Evolutionary conservation across 2,113 vertebrate species (phyloP), one percentile per base, ranked within the genome.

Genomic region (human (Homo sapiens)): DNA sequence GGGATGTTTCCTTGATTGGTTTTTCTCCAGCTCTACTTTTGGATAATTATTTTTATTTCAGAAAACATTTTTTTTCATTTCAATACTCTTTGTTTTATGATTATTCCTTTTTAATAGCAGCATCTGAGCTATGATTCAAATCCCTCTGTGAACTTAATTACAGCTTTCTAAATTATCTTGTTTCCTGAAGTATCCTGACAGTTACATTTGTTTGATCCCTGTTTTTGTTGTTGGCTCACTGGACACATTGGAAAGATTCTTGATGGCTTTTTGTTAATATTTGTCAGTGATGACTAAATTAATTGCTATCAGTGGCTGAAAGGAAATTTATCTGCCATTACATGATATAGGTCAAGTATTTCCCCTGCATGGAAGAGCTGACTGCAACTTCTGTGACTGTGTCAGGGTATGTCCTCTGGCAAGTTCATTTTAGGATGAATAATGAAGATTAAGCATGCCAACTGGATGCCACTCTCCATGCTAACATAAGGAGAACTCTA

Each of bases 211-310:
- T 55, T n/a, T 57, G 55, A 72, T 64, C 6, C 6, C 25, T 84
- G 61, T 70, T 59, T 89, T 11, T 73, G n/a, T 50, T 50, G 52
- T 38, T 73, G 30, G 16, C 27, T 95, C 45, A 1, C 40, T 81
- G 16, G 70, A 57, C 45, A 84, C 43, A 38, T 79, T 59, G 35
- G 66, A 81, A 86, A 89, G 38, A 76, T 88, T 83, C 38, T 84
- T 89, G 64, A 96, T 80, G 52, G 30, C 40, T 55, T 55, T 55
- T 13, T 84, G n/a, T 94, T 85, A 89, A 70, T 94, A 87, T 92
- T 83, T 94, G 16, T 78, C n/a, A 95, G 32, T 79, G 22, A 78
- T 80, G 55, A 83, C 68, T 81, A 78, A 7, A 30, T 89, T 91
- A 95, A 82, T 83, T 61, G 50, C 27, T 25, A 68, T 52, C 57